phyloP scores from a whole-genome alignment of 2,113 vertebrate species.

The Peromyscus californicus region DNA sequence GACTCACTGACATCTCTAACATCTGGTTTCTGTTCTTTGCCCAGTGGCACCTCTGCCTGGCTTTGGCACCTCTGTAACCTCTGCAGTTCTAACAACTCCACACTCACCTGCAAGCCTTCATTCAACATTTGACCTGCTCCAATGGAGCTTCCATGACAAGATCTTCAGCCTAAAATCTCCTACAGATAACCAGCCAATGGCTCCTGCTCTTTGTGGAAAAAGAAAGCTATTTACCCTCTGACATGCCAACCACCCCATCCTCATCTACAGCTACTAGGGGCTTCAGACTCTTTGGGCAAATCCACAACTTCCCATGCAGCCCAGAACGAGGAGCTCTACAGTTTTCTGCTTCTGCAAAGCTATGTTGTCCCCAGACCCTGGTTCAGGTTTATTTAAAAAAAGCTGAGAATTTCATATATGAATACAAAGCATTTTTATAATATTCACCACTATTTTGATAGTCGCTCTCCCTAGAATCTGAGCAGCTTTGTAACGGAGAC shows the following conservation, averaged over 20 bases:
- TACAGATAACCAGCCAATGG: not conserved
- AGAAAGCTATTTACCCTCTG: not conserved
- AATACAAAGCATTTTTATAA: not conserved
- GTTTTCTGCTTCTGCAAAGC: not conserved
- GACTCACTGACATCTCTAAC: not conserved
- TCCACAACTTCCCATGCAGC: not conserved
- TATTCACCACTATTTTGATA: not conserved
- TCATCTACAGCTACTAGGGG: rapidly evolving
- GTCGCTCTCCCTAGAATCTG: rapidly evolving
- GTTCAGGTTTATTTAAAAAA: not conserved
- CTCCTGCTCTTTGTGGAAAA: not conserved
- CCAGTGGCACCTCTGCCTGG: too few species aligned
- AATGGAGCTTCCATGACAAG: not conserved
- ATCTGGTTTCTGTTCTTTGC: not conserved
- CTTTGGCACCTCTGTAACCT: not conserved
- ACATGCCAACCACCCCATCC: rapidly evolving
- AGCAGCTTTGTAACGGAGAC: not conserved
- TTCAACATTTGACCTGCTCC: not conserved
- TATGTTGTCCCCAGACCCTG: rapidly evolving
- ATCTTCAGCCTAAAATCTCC: not conserved
- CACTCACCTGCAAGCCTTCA: rapidly evolving
- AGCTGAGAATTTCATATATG: not conserved
- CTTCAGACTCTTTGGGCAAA: not conserved
- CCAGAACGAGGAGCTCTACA: not conserved
- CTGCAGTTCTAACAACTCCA: rapidly evolving